These are phyloP conservation scores for Aphelocoma coerulescens DNA, from an alignment of 2,113 vertebrate genomes.

Conservation along the genomic window DNA sequence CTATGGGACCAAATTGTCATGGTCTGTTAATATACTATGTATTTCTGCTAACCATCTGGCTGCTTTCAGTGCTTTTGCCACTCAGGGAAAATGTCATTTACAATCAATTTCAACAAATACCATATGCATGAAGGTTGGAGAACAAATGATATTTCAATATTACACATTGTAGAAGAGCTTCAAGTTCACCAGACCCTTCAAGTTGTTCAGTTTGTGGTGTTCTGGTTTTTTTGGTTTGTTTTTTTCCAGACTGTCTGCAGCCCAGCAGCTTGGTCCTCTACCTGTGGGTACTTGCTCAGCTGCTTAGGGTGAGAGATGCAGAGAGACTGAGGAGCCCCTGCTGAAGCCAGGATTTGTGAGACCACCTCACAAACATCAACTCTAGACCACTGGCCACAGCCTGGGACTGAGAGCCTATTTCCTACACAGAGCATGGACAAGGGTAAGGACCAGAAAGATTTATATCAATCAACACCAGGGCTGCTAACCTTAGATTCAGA, in stretches of 20 bases:
- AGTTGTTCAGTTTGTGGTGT: not conserved
- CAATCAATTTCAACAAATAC: slow-evolving; percentile 21
- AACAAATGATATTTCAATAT: slow-evolving; percentile 10
- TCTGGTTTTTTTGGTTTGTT: not conserved
- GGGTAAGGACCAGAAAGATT: not conserved
- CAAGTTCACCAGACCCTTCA: not conserved
- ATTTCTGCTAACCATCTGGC: slow-evolving; percentile 8
- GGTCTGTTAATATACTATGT: not conserved
- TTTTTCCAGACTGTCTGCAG: not conserved
- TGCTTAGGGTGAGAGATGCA: not conserved
- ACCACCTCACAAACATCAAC: not conserved
- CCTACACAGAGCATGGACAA: not conserved
- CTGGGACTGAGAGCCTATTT: not conserved
- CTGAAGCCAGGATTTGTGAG: not conserved
- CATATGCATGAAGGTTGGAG: not conserved
- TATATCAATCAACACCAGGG: not conserved
- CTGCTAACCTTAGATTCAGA: not conserved
- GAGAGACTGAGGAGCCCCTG: not conserved
- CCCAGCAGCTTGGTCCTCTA: not conserved
- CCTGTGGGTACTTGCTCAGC: not conserved
- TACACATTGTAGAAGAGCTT: not conserved
- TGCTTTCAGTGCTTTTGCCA: not conserved
- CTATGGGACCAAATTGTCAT: not conserved
- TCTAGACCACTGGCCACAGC: not conserved
- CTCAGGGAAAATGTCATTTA: not conserved